Conservation (phyloP, 1,140 invertebrate genomes). For the Drosophila subpulchrella region DNA sequence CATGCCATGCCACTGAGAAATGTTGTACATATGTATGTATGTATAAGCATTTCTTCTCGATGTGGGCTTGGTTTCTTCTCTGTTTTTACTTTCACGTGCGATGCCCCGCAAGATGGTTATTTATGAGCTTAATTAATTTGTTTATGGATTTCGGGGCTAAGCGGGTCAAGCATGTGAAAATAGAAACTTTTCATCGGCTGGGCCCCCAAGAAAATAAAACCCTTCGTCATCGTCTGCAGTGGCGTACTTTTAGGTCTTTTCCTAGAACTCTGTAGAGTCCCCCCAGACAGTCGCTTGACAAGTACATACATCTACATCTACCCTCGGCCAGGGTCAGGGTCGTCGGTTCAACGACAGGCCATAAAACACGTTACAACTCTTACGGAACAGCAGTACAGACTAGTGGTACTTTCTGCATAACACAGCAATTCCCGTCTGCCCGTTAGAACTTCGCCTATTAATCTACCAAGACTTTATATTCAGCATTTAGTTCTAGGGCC, state of each 20-base stretch:
- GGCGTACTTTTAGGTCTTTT: constrained; percentile 32
- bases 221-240: constrained; percentile 9
- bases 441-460: neutral
- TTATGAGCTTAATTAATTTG: constrained; percentile 76
- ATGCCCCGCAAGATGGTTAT: constrained; percentile 56
- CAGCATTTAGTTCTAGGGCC: neutral
- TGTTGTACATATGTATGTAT: constrained; percentile 4
- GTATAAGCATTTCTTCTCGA: constrained; percentile 56
- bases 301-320: neutral
- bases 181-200: constrained; percentile 53
- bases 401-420: constrained; percentile 7
- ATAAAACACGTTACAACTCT: constrained; percentile 45
- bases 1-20: constrained; percentile 55
- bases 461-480: neutral
- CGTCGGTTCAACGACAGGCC: constrained; percentile 32
- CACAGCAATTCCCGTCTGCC: neutral
- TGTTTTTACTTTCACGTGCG: constrained; percentile 78
- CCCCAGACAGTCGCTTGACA: constrained; percentile 16
- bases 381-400: constrained; percentile 25
- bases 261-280: constrained; percentile 29
- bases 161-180: constrained; percentile 73
- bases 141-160: constrained; percentile 55
- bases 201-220: neutral
- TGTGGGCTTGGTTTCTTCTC: constrained; percentile 73
- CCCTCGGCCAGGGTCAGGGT: constrained; percentile 38